Evolutionary conservation across 2,888 invertebrate species (phyloP), one percentile per base, ranked within the genome.

Genomic region (Elegia similella): DNA sequence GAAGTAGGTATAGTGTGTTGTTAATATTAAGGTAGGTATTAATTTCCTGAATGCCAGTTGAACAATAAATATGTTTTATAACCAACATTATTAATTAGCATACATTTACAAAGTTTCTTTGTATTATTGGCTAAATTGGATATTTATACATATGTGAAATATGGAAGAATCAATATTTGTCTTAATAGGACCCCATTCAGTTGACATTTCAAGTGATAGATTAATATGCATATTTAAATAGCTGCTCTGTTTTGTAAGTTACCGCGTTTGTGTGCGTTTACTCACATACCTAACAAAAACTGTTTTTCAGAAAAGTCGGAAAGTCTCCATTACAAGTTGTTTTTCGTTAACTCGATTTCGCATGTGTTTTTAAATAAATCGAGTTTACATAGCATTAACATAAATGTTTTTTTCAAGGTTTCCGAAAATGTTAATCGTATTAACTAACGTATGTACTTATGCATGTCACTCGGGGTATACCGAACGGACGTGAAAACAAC

Each of bases 391-490:
- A 34, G 34, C 53, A 30, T 61, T 57, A 52, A 50, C 59, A 62
- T 64, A 55, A 60, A 60, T 61, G 55, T 62, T 59, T 59, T 30
- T 54, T 46, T 55, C 34, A 56, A 57, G 47, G 47, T 42, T 44
- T 16, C 43, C 2, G 7, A 43, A 44, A 44, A 23, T 44, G 44
- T 44, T 44, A 17, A 23, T 12, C 17, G 17, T 1, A 44, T 44
- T 7, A 44, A 10, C 10, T 16, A 42, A 13, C 13, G 43, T 23
- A 29, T 16, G 34, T 46, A 42, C 29, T 32, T 58, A 54, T 58
- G 56, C 60, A 60, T 50, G 60, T 54, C 32, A 52, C 43, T 17
- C 42, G 48, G 15, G 52, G 42, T 47, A 15, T 12, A 23, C 30
- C 32, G 8, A 23, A 23, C 47, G 42, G 32, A 52, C 44, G 52